Evolutionary conservation across 2,113 vertebrate genomes (phyloP), one percentile per base, ranked within the genome.

Genomic region (Oophaga pumilio): DNA sequence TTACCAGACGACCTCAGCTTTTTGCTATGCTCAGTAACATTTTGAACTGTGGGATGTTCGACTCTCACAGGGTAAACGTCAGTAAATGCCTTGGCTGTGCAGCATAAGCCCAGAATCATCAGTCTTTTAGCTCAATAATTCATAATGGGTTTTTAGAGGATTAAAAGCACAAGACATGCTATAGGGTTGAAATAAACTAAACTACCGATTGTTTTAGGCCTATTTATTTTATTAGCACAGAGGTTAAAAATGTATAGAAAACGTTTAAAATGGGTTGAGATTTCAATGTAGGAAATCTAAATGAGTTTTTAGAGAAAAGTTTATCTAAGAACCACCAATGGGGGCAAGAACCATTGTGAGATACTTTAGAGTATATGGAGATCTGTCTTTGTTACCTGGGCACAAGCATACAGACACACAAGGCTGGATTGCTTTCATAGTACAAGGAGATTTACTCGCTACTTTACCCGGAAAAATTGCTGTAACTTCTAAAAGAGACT

Each of bases 41-140:
- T 64, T 24, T 53, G 50, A 83, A 17, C 60, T 69, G 62, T 68
- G 81, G 81, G 81, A 83, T 68, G 43, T 69, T 53, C 52, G 20
- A 66, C 26, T 53, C 81, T 68, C 64, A 24, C 50, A 50, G 62
- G 50, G 81, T 69, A 68, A 68, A 53, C 80, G 68, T 50, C 18
- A 82, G 62, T 49, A 68, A 83, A 83, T 52, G 62, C 62, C 62
- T 80, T 83, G 81, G 62, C 81, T 83, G 81, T 68, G 81, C 62
- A 56, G 69, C 53, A 26, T 68, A 60, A 60, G 26, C 77, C 56
- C 57, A 80, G 26, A 80, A 59, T 80, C 56, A 80, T 80, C 60
- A 80, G 60, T 80, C 77, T 59, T 60, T 80, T 20, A 2, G 24
- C 28, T 33, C 59, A 26, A 1, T 59, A 80, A 33, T 33, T 80